These are phyloP conservation scores for Pseudocheirus occidentalis DNA, from an alignment of 2,797 vertebrate genomes.

Conservation along the genomic window DNA sequence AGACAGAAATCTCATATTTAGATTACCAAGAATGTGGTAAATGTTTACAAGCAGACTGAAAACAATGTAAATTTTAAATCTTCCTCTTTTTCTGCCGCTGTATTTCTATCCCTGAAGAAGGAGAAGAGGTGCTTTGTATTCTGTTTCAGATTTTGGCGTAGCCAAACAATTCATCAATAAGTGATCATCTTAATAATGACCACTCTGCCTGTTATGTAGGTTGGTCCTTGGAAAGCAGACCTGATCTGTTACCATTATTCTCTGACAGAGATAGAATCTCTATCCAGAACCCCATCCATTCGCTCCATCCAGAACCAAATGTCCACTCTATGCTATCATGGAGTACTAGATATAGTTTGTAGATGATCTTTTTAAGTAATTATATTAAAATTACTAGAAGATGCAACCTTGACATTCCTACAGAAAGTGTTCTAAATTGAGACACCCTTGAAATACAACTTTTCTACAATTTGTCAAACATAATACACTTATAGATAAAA, in stretches of 20 bases:
- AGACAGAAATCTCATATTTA: neutral
- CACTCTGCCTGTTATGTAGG: too few relatives aligned
- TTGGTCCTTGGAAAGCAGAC: too few relatives aligned
- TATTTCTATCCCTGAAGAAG: neutral
- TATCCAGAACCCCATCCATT: too few relatives aligned
- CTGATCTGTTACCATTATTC: too few relatives aligned
- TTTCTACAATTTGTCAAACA: slow-evolving; percentile 42
- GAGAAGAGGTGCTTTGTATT: neutral
- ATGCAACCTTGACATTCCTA: slow-evolving; percentile 19
- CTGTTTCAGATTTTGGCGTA: neutral
- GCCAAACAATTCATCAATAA: neutral
- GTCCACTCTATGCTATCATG: neutral
- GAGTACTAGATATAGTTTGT: neutral
- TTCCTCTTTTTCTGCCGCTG: neutral
- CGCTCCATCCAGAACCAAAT: neutral
- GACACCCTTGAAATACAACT: slow-evolving; percentile 13
- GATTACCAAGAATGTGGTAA: neutral
- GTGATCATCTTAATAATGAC: too few relatives aligned
- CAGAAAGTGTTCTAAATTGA: slow-evolving; percentile 14
- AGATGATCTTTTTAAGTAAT: neutral
- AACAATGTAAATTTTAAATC: neutral
- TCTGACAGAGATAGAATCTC: too few relatives aligned
- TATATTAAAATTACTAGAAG: slow-evolving; percentile 3
- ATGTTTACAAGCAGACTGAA: neutral
- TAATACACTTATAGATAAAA: slow-evolving; percentile 4